Base-by-base conservation (phyloP, 2,113 vertebrate species). In the Chionis minor region DNA sequence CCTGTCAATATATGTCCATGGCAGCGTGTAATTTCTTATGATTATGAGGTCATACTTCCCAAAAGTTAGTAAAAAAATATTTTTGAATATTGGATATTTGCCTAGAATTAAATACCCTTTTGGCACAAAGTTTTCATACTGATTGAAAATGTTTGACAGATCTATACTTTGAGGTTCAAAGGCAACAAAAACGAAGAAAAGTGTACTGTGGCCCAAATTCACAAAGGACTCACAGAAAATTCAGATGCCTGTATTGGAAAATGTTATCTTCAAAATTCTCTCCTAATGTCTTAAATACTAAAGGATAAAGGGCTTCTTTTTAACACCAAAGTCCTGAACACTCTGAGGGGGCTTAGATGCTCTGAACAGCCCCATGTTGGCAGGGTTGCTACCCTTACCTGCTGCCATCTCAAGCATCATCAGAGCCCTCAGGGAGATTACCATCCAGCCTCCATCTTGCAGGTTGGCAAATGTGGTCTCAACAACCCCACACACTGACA, bases 391-490 rank as follows among this genome's bases (percentile, higher is more conserved):
- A 10, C 9, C 17, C 6, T 63, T 16, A n/a, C 6, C 23, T 55
- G 20, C 20, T 70, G 35, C 30, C 28, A 40, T 12, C 22, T 51
- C 2, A 1, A 63, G 26, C 49, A 56, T 7, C 9, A 2, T 3
- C 42, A 71, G 61, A 71, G 38, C 10, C 23, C 24, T 51, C 40
- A n/a, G 26, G 17, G 33, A 33, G 10, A 14, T 49, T 14, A 2
- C 8, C 58, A 35, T n/a, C 15, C 21, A 70, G 20, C 20, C 7
- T 20, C 54, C 6, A 1, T 32, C 26, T 16, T 4, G 0, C 13
- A 26, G 12, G 6, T 18, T 70, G 40, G 14, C 16, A 77, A 65
- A 35, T 0, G 0, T 4, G 3, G 10, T 18, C 12, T 59, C 49
- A 65, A 14, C 17, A 61, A 14, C 8, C 28, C 10, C 30, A 61